Evolutionary conservation across 2,888 invertebrate species (phyloP), one percentile per base, ranked within the genome.

Genomic region (Galeruca laticollis): DNA sequence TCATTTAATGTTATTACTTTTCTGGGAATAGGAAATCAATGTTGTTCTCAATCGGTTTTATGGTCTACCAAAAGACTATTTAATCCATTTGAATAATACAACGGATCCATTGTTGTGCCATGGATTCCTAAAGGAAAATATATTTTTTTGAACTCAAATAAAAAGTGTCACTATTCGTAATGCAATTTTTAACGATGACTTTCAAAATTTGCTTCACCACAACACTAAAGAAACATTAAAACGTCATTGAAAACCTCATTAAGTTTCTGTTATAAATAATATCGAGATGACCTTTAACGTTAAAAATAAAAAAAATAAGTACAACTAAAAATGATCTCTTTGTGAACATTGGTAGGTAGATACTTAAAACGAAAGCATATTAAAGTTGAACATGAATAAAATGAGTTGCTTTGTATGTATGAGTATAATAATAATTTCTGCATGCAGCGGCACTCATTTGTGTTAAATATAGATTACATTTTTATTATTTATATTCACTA

Each of bases 341-440:
- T 52, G 52, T 52, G 26, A 52, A 52, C 52, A 52, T 52, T 52
- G 52, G n/a, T n/a, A n/a, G 37, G 37, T 37, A 37, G 47, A 47
- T 52, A 52, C 26, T 52, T n/a, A n/a, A 52, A 52, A 52, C 21
- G 21, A 13, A 52, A 52, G 52, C n/a, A 15, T 52, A 52, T 52
- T 52, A 52, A 52, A 52, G 5, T 52, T 11, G 11, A 26, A 52
- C 20, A 5, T 13, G 26, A 26, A 26, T 52, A 52, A 52, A 52
- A 26, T 52, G 52, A 13, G 21, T 11, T 52, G 21, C 52, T 52
- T 52, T 52, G 52, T 52, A 52, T 52, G 52, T 26, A 18, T 15
- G 47, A 10, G 47, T 15, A 52, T 52, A 52, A 52, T 21, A 52
- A 52, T 52, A 52, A 52, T 52, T 52, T 52, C 52, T 26, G 21